Evolutionary conservation across 1,140 invertebrate genomes (phyloP).

Genomic region (Drosophila funebris): DNA sequence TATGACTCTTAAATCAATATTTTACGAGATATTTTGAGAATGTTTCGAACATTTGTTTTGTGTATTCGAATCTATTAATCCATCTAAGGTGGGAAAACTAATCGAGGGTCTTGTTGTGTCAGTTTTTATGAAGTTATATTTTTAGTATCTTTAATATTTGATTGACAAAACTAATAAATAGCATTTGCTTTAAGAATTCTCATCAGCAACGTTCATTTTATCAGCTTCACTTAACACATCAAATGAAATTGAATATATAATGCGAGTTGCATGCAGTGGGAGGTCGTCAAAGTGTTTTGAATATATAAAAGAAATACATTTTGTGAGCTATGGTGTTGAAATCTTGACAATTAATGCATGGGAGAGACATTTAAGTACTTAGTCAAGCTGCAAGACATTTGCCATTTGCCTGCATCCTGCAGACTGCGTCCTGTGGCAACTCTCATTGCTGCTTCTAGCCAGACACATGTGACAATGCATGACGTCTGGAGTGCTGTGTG

Average conservation of each 20-base stretch:
- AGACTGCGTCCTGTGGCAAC: conserved; percentile 12
- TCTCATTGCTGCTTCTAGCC: not conserved
- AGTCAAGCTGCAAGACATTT: conserved; percentile 28
- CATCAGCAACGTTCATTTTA: too few species aligned
- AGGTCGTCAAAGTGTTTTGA: not conserved
- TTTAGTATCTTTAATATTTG: too few species aligned
- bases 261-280: not conserved
- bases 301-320: not conserved
- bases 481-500: conserved; percentile 38
- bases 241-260: not conserved
- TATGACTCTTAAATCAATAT: too few species aligned
- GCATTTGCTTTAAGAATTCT: too few species aligned
- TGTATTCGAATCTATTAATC: too few species aligned
- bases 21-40: not conserved
- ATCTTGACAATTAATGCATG: conserved; percentile 40
- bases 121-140: too few species aligned
- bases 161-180: too few species aligned
- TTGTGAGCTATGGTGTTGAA: not conserved
- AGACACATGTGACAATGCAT: conserved; percentile 43
- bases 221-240: too few species aligned
- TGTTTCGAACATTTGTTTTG: not conserved
- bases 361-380: conserved; percentile 19
- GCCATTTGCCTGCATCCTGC: conserved; percentile 48
- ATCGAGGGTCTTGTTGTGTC: too few species aligned
- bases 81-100: too few species aligned